Conservation (phyloP, 2,113 vertebrate genomes). For the Aptenodytes patagonicus region DNA sequence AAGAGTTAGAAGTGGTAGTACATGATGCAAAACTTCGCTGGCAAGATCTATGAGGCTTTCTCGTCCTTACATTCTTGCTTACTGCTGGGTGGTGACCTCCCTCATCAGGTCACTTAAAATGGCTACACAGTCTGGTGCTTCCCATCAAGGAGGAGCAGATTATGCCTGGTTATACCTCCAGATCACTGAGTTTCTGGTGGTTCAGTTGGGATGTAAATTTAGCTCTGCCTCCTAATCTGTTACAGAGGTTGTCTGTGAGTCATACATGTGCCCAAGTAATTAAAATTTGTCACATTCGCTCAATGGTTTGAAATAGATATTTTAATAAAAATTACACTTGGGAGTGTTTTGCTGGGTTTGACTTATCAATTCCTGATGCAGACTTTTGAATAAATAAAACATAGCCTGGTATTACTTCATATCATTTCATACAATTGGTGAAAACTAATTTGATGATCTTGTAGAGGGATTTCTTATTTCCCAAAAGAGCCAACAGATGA, state of each 20-base stretch:
- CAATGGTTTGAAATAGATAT: not conserved
- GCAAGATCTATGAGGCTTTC: not conserved
- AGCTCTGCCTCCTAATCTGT: not conserved
- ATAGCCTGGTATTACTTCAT: not conserved
- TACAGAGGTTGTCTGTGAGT: not conserved
- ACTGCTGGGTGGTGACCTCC: not conserved
- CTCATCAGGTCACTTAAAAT: not conserved
- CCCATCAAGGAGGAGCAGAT: not conserved
- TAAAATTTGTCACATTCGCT: not conserved
- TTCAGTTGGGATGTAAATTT: not conserved
- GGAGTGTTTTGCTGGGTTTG: not conserved
- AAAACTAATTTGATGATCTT: conserved; percentile 59
- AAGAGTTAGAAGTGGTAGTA: not conserved
- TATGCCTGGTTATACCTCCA: not conserved
- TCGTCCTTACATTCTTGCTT: fast-evolving
- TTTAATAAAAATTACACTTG: conserved; percentile 12
- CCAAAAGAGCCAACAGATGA: conserved; percentile 57
- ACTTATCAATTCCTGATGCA: not conserved
- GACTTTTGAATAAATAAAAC: conserved; percentile 32
- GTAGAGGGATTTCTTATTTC: conserved; percentile 51
- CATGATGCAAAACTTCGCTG: not conserved
- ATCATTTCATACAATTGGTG: conserved; percentile 21
- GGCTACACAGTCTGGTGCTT: not conserved
- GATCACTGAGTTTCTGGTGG: not conserved
- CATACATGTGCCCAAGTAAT: not conserved